Conservation (phyloP, 1,140 invertebrate species). For the Andricus grossulariae region DNA sequence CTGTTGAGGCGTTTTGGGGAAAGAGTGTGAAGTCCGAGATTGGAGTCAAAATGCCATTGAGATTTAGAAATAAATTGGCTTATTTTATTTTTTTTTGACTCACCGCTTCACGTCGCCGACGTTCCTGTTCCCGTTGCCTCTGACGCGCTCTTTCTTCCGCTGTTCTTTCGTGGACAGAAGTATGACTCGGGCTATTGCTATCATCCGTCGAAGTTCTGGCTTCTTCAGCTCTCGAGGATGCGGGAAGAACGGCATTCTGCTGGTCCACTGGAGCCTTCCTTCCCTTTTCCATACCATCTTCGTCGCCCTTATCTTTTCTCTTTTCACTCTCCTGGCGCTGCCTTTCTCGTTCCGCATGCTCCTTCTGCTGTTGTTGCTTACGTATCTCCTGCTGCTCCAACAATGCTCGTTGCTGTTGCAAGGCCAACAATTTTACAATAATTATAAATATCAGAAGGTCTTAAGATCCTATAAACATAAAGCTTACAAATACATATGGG, state of each 20-base stretch:
- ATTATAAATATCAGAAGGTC: no score
- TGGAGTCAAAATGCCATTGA: not conserved
- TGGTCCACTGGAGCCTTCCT: slow-evolving; percentile 78
- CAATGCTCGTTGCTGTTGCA: slow-evolving; percentile 83
- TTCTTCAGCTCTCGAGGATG: slow-evolving; percentile 75
- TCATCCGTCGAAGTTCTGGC: slow-evolving; percentile 77
- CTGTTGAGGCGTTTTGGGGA: no score
- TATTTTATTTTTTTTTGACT: slow-evolving; percentile 70
- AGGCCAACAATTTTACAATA: slow-evolving; percentile 35
- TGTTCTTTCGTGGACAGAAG: slow-evolving; percentile 80
- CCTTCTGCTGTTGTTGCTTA: slow-evolving; percentile 82
- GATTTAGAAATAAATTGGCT: slow-evolving; percentile 8
- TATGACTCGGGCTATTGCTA: slow-evolving; percentile 77
- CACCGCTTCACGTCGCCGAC: slow-evolving; percentile 93
- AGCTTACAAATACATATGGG: no score
- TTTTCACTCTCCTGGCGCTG: slow-evolving; percentile 87
- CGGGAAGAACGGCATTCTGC: slow-evolving; percentile 56
- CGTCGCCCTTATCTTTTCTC: slow-evolving; percentile 86
- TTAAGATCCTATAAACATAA: no score
- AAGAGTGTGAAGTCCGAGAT: no score
- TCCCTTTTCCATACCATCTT: slow-evolving; percentile 84
- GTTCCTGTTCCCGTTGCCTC: slow-evolving; percentile 90
- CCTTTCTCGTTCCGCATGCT: slow-evolving; percentile 89
- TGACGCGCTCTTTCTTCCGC: slow-evolving; percentile 87
- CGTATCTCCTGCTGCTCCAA: slow-evolving; percentile 85